Conservation (phyloP, 2,113 vertebrate genomes). For the Hepsetus odoe region DNA sequence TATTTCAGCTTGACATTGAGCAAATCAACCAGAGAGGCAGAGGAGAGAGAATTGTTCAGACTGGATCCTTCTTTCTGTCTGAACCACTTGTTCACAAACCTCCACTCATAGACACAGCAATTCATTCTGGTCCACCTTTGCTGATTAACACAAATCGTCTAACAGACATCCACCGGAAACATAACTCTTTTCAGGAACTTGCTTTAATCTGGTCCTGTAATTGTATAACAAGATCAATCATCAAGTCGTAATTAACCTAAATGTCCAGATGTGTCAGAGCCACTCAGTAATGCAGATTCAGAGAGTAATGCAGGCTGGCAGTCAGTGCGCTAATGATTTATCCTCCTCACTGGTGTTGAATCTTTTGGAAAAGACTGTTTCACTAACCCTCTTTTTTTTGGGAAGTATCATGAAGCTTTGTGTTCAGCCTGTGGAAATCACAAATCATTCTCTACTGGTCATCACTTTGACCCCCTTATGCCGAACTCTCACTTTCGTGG, state of each 20-base stretch:
- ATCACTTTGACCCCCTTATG: background rate
- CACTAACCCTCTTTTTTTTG: background rate
- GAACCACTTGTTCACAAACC: conserved; percentile 29
- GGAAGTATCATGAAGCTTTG: background rate
- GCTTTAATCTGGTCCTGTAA: conserved; percentile 49
- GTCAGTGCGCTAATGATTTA: conserved; percentile 34
- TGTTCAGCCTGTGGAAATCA: background rate
- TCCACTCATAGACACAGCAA: conserved; percentile 28
- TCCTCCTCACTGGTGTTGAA: conserved; percentile 5
- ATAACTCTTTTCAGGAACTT: conserved; percentile 43
- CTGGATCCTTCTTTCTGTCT: conserved; percentile 37
- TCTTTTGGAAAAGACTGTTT: conserved; percentile 17
- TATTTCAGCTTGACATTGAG: conserved; percentile 56
- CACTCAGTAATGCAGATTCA: conserved; percentile 35
- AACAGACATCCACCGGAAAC: conserved; percentile 21
- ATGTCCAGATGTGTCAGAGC: conserved; percentile 38
- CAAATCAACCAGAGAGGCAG: conserved; percentile 35
- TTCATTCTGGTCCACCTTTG: conserved; percentile 23
- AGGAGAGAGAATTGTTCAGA: conserved; percentile 16
- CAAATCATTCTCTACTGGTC: background rate
- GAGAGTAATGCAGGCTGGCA: conserved; percentile 41
- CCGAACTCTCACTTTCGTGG: conserved; percentile 15
- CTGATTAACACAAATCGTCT: conserved; percentile 52
- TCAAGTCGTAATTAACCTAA: conserved; percentile 47
- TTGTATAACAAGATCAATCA: conserved; percentile 54